Base-by-base conservation (phyloP, 2,888 invertebrate species). In the Stegophylla sp. region DNA sequence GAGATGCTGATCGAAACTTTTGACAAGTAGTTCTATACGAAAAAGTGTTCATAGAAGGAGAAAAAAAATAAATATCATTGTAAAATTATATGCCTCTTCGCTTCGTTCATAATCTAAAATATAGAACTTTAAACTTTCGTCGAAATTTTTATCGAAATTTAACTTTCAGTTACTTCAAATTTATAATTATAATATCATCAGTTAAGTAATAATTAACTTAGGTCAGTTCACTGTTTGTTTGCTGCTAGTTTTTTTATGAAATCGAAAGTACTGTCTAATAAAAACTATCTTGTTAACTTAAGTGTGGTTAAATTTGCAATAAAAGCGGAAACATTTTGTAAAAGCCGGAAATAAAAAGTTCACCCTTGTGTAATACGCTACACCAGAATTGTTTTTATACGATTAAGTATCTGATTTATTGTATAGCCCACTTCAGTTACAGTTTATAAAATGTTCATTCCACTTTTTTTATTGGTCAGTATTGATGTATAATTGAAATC, bases 361-460 rank as follows among this genome's bases (percentile, higher is more conserved):
- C 26, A 69, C 76, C 56, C n/a, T 17, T 66, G 13, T 56, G 43
- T 23, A 12, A 61, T 23, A 41, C 51, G 20, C 10, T 51, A 53
- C 26, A 15, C 13, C 23, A 53, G 64, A 76, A 66, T 66, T 63
- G 51, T 71, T 79, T 79, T 79, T 79, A 61, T 61, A 69, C 79
- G 34, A 79, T 79, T 71, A 79, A 79, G 41, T 4, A 71, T 17
- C 79, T 79, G 79, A 79, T 79, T 71, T 79, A 79, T 71, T 48
- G 61, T 59, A 17, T 34, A 48, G 69, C 17, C 20, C 51, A 41
- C 34, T 79, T 79, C 79, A 61, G 34, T 61, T 71, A 34, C 79
- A 79, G 79, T 71, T 71, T 51, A 51, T 63, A 48, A 41, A 79
- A 71, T 69, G 79, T 71, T 61, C 26, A 48, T 61, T 59, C 59